Evolutionary conservation across 2,888 invertebrate species (phyloP).

Genomic region (Hyposoter dolosus): DNA sequence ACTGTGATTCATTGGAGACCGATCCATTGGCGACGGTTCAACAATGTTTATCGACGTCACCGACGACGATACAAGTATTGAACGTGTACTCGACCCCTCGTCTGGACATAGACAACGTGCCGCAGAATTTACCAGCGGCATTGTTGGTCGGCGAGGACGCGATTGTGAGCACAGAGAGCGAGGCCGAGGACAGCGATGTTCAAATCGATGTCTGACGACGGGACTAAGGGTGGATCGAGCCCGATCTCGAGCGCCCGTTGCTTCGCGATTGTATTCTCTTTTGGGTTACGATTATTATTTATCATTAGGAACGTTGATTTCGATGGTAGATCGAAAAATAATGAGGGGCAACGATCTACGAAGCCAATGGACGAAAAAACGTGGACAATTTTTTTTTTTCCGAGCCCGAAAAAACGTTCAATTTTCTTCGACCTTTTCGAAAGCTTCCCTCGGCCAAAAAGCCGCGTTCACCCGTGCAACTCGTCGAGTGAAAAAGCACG

Average conservation of each 20-base stretch:
- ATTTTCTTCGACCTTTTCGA: not conserved
- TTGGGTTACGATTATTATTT: not conserved
- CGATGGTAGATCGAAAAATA: not conserved
- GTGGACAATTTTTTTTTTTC: too few species aligned
- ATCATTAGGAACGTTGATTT: not conserved
- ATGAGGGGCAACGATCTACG: not conserved
- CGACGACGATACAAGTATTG: constrained; percentile 83
- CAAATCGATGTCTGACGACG: constrained; percentile 84
- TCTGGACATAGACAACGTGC: constrained; percentile 83
- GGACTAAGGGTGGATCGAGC: constrained; percentile 71
- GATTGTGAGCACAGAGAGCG: constrained; percentile 84
- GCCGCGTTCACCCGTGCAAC: constrained; percentile 2
- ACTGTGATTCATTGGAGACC: constrained; percentile 78
- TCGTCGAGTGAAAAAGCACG: not conserved
- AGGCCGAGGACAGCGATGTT: constrained; percentile 84
- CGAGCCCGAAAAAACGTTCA: not conserved
- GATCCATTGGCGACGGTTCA: constrained; percentile 82
- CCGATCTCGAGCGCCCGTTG: not conserved
- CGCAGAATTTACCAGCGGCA: constrained; percentile 84
- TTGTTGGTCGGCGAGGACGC: constrained; percentile 84
- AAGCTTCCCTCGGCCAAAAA: not conserved
- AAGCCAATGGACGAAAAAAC: not conserved
- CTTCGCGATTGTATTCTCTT: constrained; percentile 4
- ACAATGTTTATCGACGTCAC: constrained; percentile 82
- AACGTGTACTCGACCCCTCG: constrained; percentile 84